These are phyloP conservation scores for Metopia argyrocephala DNA, from an alignment of 2,888 invertebrate genomes.

Conservation along the genomic window DNA sequence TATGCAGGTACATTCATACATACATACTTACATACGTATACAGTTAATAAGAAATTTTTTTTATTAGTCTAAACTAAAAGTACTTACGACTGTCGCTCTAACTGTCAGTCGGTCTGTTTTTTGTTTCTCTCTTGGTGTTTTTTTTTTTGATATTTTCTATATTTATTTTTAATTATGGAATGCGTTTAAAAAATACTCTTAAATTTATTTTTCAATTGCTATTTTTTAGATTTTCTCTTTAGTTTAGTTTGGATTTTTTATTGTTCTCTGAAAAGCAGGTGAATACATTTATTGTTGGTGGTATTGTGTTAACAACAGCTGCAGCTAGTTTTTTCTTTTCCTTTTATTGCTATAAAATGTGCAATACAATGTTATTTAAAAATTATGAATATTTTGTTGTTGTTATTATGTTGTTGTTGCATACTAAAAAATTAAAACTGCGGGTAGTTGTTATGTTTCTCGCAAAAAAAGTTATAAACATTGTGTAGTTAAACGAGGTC, in stretches of 20 bases:
- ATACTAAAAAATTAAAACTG: not conserved
- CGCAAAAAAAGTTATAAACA: not conserved
- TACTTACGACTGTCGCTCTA: no score
- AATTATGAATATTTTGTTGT: conserved; percentile 21
- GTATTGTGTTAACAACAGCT: conserved; percentile 24
- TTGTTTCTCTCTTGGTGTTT: not conserved
- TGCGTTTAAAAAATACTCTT: not conserved
- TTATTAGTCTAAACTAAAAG: no score
- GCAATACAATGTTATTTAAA: conserved; percentile 45
- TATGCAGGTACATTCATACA: no score
- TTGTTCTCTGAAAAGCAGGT: conserved; percentile 47
- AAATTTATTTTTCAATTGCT: conserved; percentile 30
- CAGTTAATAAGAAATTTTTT: conserved; percentile 37
- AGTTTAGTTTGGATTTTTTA: not conserved
- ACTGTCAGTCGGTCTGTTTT: not conserved
- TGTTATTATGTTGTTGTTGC: not conserved
- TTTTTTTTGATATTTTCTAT: conserved; percentile 10
- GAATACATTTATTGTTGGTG: conserved; percentile 24
- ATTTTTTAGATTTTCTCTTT: not conserved
- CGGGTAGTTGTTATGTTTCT: conserved; percentile 11
- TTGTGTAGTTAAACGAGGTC: not conserved
- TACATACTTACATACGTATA: not conserved
- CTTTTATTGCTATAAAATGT: conserved; percentile 29
- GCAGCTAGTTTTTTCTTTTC: conserved; percentile 14
- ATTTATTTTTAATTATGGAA: conserved; percentile 13